Conservation (phyloP, 2,888 invertebrate species). For the Hyposoter dolosus region DNA sequence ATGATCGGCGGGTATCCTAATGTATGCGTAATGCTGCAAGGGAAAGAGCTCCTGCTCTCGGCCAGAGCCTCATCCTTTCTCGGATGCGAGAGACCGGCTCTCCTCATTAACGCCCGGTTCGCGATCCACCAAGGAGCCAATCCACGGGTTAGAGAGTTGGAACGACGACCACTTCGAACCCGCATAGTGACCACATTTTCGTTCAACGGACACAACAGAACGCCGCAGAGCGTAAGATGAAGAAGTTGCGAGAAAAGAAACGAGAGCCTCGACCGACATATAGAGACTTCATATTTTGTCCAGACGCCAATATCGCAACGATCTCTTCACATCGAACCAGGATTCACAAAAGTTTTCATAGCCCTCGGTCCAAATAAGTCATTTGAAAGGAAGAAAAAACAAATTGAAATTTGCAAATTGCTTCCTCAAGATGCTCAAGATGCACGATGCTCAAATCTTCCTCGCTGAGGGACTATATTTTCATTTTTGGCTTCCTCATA, state of each 20-base stretch:
- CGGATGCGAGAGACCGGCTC: constrained; percentile 69
- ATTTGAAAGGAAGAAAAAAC: neutral
- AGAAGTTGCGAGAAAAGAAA: constrained; percentile 22
- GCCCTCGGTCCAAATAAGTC: neutral
- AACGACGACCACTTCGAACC: constrained; percentile 30
- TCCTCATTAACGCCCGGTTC: constrained; percentile 83
- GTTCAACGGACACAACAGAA: neutral
- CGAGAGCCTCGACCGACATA: constrained; percentile 74
- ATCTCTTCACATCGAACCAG: constrained; percentile 55
- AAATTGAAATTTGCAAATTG: no score
- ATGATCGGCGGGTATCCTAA: constrained; percentile 82
- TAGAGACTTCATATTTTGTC: constrained; percentile 82
- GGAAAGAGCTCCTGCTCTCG: constrained; percentile 9
- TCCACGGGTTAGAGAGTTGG: constrained; percentile 9
- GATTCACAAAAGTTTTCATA: constrained; percentile 28
- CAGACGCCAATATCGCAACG: constrained; percentile 60
- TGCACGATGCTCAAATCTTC: no score
- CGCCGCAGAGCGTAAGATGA: constrained; percentile 22
- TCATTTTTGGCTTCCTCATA: no score
- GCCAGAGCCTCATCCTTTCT: constrained; percentile 38
- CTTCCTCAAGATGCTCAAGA: no score
- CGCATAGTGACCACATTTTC: constrained; percentile 53
- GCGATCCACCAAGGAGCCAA: constrained; percentile 57
- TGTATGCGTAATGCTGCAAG: constrained; percentile 83
- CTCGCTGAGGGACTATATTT: no score